Evolutionary conservation across 2,113 vertebrate genomes (phyloP), one percentile per base, ranked within the genome.

Genomic region (Ariopsis seemanni): DNA sequence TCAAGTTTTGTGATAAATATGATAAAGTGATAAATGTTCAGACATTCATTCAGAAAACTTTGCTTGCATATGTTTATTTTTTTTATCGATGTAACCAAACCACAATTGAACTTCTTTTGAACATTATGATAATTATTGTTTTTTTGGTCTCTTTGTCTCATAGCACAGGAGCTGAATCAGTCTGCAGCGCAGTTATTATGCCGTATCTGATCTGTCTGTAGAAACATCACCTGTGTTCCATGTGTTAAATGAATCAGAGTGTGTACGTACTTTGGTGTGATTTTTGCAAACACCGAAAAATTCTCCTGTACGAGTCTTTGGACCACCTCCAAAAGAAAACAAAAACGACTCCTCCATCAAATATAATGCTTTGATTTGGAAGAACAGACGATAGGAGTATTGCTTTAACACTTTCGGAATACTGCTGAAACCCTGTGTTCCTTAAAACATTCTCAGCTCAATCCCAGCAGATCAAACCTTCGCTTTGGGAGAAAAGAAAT

Each of bases 401-500:
- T n/a, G 22, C 20, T 7, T 78, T 7, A 77, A 78, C 50, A 53
- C 74, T 53, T 52, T 25, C 27, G 53, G 52, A 55, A 57, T 58
- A 6, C 10, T 11, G 15, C 7, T 5, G 53, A 58, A 58, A 53
- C 22, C 0, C 5, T 53, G 22, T 7, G 50, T 34, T 80, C 53
- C 53, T 58, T 58, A 81, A 81, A 81, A 34, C 17, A 77, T 50
- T 78, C 82, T 82, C 79, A 82, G 25, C 1, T 1, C 25, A 42
- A 42, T 42, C 42, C 42, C 42, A n/a, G 25, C 50, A 27, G 77
- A 27, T 57, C 30, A 42, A 69, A 67, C 65, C 72, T 65, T 81
- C 72, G 67, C 34, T 82, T 27, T 42, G 57, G 34, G 50, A 89
- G 65, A 50, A 80, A 71, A 58, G 20, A 53, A 52, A 82, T 79